Evolutionary conservation across 35 echinoderm and acorn worm species (phyloP), one percentile per base, ranked within the genome.

Genomic region (Chiridota heheva): DNA sequence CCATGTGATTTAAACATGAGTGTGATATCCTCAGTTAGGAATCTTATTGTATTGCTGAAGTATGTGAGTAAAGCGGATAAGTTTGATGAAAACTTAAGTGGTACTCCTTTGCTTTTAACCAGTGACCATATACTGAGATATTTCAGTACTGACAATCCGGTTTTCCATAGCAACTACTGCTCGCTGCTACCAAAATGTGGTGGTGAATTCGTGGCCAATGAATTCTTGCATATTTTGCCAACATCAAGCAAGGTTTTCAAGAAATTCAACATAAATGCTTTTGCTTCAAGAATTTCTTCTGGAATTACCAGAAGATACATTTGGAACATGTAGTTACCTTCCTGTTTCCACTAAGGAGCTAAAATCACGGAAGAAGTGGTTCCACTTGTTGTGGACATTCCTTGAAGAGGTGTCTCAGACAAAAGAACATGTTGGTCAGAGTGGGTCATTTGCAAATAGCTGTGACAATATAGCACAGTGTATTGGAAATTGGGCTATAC

Each of bases 81-180:
- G 3, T 41, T 79, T 3, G 20, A 82, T 22, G 42, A 79, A 3
- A 40, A 33, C 25, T 66, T 89, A 57, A 37, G 44, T 45, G 86
- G 86, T 47, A 28, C 73, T 35, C 86, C 86, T 18, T 34, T 89
- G 38, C 78, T 89, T 24, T 42, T 89, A 1, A 89, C 86, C 17
- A 63, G 75, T 46, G 86, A 89, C 61, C 18, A 24, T 10, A 32
- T 28, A 0, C 44, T 89, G 32, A 39, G 78, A 30, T 36, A 26
- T 20, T 89, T 89, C 25, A 62, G 25, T 6, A 5, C 2, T 36
- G 41, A 42, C 22, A 36, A 58, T 10, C 65, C 18, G 24, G 77
- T 82, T 10, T 89, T 89, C 51, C 26, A 40, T 13, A 69, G 58
- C 41, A 13, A 7, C 0, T 65, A 36, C 36, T 27, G 46, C 49